Conservation (phyloP, 2,113 vertebrate species). For the Catagonus wagneri region DNA sequence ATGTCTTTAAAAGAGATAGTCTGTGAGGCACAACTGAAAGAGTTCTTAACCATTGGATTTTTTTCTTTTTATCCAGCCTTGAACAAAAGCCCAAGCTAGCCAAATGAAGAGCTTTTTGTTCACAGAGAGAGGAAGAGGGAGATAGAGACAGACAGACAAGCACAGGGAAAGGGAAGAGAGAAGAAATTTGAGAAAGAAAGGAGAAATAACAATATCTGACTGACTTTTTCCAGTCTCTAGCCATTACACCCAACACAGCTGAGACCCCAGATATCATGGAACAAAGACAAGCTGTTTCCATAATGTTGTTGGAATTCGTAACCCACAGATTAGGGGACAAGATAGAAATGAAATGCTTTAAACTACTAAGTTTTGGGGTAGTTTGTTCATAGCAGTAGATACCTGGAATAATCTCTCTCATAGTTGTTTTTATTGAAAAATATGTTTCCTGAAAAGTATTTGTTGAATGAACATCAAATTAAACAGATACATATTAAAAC, state of each 20-base stretch:
- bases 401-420: neutral
- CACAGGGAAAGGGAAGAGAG: neutral
- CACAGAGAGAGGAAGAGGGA: neutral
- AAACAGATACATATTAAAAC: neutral
- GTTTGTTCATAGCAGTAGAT: neutral
- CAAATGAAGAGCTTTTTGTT: neutral
- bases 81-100: neutral
- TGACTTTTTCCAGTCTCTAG: neutral
- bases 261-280: neutral
- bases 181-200: neutral
- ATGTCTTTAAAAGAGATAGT: conserved; percentile 19
- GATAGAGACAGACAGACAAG: too few species aligned
- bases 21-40: neutral
- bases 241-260: neutral
- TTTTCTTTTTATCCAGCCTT: neutral
- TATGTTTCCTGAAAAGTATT: neutral
- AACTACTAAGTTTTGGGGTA: neutral
- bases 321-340: neutral
- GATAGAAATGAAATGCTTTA: neutral
- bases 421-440: neutral
- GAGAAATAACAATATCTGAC: neutral
- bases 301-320: neutral
- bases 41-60: neutral
- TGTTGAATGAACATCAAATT: conserved; percentile 14
- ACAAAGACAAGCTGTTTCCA: neutral